Base-by-base conservation (phyloP, 1,140 invertebrate species). In the Saccostrea echinata region DNA sequence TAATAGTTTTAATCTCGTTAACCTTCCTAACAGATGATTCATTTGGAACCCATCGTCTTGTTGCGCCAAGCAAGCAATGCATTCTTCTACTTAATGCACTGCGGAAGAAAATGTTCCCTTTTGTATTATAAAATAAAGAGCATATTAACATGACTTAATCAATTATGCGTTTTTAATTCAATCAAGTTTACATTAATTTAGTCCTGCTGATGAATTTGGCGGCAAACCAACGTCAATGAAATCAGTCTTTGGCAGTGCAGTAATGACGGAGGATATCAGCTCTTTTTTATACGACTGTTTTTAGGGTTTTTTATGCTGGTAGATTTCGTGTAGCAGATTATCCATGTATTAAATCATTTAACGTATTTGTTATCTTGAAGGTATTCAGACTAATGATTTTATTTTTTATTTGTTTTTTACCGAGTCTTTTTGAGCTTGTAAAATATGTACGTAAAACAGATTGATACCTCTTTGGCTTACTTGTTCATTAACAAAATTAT, bases 121-220 rank as follows among this genome's bases (percentile, higher is more conserved):
- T 16, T 76, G 68, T 33, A 76, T 27, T 76, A 76, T 76, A 76
- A 13, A 76, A 76, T 24, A 76, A 24, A 33, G 68, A 27, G 27
- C 68, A 76, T 76, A 76, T 76, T 76, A 76, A 76, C 68, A 52
- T 83, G 81, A 51, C 52, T 83, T 83, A 83, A 83, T 83, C 81
- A 83, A 83, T 83, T 83, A 83, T 83, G 81, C 12, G 21, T 83
- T 83, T 83, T 52, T 83, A 83, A 83, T 83, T 83, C 81, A 83
- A 83, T 83, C 81, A 83, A 83, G 71, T 86, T 51, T 88, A 33
- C 35, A 51, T 64, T 87, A 55, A 68, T 89, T 64, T 35, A 84
- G 51, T 18, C 68, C 27, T 33, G 68, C 30, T 76, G 68, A 76
- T 76, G 68, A 76, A 30, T 30, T 76, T 76, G 68, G 27, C 68